Base-by-base conservation (phyloP, 1,140 invertebrate species). In the Sarcophaga bullata region DNA sequence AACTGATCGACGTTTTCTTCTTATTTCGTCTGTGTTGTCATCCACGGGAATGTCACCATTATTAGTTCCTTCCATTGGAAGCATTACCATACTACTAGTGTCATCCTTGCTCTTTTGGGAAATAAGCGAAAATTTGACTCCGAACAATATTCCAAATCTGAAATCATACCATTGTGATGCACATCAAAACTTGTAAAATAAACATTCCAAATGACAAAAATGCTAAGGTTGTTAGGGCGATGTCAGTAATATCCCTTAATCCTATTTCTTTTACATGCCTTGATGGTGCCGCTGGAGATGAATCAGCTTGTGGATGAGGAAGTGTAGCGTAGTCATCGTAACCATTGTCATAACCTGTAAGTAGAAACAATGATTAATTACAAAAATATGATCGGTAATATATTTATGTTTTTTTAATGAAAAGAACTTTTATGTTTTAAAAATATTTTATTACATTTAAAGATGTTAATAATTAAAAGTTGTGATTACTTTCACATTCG, bases 171-270 rank as follows among this genome's bases (percentile, higher is more conserved):
- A 92, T 91, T 75, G 91, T 92, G 46, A 94, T 93, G 87, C 93
- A 93, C 93, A 95, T 94, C 1, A 95, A 90, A 7, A 96, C 91
- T 86, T 96, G 95, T 50, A 95, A 90, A 4, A 95, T 91, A 83
- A 96, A 96, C 87, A 95, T 92, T 62, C 94, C 94, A 86, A 96
- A 96, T 0, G 95, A 94, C n/a, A 95, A 85, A 85, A 94, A 95
- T 0, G 95, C 95, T 9, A 96, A 91, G 0, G 94, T 95, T 0
- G 95, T 95, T 1, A 95, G 91, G 0, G 95, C 95, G 72, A 95
- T 93, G 82, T 96, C 95, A 58, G 95, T 95, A 49, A 96, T 91
- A 84, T 96, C 95, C 48, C 92, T 92, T 10, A 95, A 86, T 1
- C 92, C 92, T 13, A 95, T 87, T 8, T 93, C 91, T 84, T 94